Base-by-base conservation (phyloP, 1,140 invertebrate species). In the Scaptomyza montana region DNA sequence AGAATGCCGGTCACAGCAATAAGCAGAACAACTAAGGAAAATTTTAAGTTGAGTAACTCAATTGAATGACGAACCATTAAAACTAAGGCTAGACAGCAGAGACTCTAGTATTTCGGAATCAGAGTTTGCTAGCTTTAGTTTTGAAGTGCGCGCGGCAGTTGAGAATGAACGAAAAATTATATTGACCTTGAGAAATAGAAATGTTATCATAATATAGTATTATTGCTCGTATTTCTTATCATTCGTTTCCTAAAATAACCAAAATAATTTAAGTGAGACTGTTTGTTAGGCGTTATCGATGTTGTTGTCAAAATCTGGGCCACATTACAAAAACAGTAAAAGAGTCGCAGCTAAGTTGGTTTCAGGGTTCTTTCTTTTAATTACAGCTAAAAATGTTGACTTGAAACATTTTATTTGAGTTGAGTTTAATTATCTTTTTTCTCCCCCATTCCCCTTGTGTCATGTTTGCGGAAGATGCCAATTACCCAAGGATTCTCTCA, bases 391-490 rank as follows among this genome's bases (percentile, higher is more conserved):
- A 39, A 66, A 56, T 66, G 63, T 57, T 41, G n/a, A 66, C 47
- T 66, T 47, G 2, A 21, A 50, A 60, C 54, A 56, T 49, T 41
- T 53, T 74, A 43, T 74, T 62, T 51, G 45, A 68, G 51, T 60
- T 47, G 49, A 8, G 49, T 67, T 61, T 61, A 74, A 61, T 74
- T 69, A 69, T 25, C 3, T 25, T 25, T 3, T 25, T 25, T 25
- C 45, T 60, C 46, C 36, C 47, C 30, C 55, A 21, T 16, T 25
- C 9, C 43, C 30, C 28, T 30, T 30, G 28, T 33, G 3, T 36
- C 33, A 36, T 9, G 33, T 36, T 25, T 46, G 47, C 80, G 80
- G 80, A 84, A 84, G 80, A 76, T 72, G 72, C 56, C 80, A 76
- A 84, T 84, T 84, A 76, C 41, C 41, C 51, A 49, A 49, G 49